phyloP scores from a whole-genome alignment of 92 coral and sea anemone species.

The Porites rus region DNA sequence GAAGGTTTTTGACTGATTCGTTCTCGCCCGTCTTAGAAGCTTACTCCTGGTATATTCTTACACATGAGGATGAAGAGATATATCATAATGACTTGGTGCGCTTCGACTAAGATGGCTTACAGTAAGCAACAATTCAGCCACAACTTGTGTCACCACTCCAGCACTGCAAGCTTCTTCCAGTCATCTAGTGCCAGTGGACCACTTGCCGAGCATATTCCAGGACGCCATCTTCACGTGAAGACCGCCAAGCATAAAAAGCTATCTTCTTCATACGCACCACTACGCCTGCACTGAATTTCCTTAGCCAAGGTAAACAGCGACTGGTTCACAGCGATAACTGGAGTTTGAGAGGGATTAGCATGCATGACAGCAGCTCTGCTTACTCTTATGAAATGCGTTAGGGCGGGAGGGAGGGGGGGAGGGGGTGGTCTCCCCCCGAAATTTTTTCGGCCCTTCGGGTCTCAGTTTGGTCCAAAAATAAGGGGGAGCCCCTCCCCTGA shows the following conservation, averaged over 20 bases:
- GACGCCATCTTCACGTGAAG: conserved; percentile 47
- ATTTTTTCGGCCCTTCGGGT: no score
- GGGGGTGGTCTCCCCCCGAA: no score
- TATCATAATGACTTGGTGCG: conserved; percentile 62
- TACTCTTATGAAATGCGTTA: conserved; percentile 40
- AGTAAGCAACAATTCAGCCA: conserved; percentile 61
- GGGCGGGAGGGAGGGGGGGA: no score
- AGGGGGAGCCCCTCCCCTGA: no score
- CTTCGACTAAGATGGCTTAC: conserved; percentile 66
- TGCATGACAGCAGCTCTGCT: conserved; percentile 40
- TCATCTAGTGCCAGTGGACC: conserved; percentile 53
- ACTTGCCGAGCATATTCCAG: conserved; percentile 42
- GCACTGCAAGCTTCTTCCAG: conserved; percentile 45
- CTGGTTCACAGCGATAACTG: conserved; percentile 51
- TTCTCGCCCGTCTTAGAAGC: no score
- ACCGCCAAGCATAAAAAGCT: conserved; percentile 32
- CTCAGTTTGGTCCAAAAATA: conserved; percentile 28
- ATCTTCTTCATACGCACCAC: conserved; percentile 38
- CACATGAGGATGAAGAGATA: conserved; percentile 37
- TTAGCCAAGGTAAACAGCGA: conserved; percentile 59
- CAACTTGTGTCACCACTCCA: conserved; percentile 58
- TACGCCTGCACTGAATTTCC: conserved; percentile 53
- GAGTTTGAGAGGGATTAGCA: conserved; percentile 52
- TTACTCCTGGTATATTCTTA: not conserved
- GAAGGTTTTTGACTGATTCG: no score